These are phyloP conservation scores for Eristalis arbustorum DNA, from an alignment of 2,888 invertebrate species.

Conservation along the genomic window DNA sequence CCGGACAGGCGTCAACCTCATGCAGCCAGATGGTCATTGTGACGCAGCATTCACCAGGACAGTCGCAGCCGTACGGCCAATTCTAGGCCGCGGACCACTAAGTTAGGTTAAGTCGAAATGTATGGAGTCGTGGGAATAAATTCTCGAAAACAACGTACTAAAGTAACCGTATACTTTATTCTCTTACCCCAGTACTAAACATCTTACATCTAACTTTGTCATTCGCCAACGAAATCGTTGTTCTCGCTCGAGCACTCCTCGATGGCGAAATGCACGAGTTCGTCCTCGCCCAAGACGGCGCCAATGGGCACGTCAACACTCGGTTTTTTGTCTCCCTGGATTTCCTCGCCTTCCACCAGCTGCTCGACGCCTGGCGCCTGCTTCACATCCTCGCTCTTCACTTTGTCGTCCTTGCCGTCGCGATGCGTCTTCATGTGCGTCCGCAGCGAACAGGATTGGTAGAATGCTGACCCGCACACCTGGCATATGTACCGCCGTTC, in stretches of 20 bases:
- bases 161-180: conserved; percentile 16
- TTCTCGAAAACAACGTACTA: not conserved
- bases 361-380: conserved; percentile 1
- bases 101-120: not conserved
- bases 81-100: conserved; percentile 18
- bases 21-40: conserved; percentile 48
- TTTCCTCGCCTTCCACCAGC: conserved; percentile 70
- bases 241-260: conserved; percentile 59
- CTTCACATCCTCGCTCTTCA: conserved; percentile 24
- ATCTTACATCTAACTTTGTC: not conserved
- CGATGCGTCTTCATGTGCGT: conserved; percentile 81
- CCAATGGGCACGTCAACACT: not conserved
- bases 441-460: conserved; percentile 82
- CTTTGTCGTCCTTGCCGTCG: not conserved
- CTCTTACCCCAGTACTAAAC: not conserved
- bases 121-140: conserved; percentile 11
- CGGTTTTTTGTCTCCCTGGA: not conserved
- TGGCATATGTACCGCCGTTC: conserved; percentile 75
- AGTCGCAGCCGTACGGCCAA: conserved; percentile 49
- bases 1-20: not conserved
- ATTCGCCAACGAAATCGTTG: conserved; percentile 39
- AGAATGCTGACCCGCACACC: conserved; percentile 81
- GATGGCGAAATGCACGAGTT: conserved; percentile 67
- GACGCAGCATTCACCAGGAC: conserved; percentile 30
- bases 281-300: conserved; percentile 40